phyloP scores from a whole-genome alignment of 1,140 invertebrate species.

The Drosophila truncata region DNA sequence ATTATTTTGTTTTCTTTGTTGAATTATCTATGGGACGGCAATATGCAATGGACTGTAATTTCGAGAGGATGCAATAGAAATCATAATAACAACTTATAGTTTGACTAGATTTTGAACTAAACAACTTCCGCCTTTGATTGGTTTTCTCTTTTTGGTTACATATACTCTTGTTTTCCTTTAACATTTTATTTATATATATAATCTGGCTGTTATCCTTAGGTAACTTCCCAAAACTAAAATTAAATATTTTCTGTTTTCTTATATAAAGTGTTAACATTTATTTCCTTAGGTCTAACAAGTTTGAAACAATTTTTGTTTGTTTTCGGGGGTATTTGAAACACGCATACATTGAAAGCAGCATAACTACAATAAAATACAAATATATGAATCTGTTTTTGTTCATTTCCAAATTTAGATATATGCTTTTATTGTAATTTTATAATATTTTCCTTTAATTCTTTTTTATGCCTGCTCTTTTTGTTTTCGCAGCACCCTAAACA shows the following conservation, averaged over 20 bases:
- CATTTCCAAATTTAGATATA: conserved; percentile 13
- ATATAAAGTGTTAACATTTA: conserved; percentile 64
- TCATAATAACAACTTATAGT: background rate
- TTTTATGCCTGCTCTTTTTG: conserved; percentile 44
- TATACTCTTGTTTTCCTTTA: conserved; percentile 13
- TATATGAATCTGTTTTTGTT: conserved; percentile 29
- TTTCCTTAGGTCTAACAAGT: conserved; percentile 64
- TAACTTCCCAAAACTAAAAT: conserved; percentile 48
- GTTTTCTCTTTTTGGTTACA: conserved; percentile 4
- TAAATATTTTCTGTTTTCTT: conserved; percentile 50
- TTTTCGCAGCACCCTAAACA: conserved; percentile 83
- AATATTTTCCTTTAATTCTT: conserved; percentile 42
- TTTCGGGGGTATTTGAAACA: conserved; percentile 53
- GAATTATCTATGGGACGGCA: conserved; percentile 58
- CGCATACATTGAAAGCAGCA: conserved; percentile 55
- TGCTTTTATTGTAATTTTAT: conserved; percentile 29
- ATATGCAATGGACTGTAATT: conserved; percentile 57
- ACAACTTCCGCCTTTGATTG: background rate
- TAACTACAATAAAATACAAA: conserved; percentile 53
- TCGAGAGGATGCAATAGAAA: conserved; percentile 10
- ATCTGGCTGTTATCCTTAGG: conserved; percentile 24
- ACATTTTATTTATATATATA: conserved; percentile 19
- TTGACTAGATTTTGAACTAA: conserved; percentile 22
- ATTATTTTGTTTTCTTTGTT: conserved; percentile 12
- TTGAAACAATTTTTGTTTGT: conserved; percentile 49